A percentile compares a stretch with the other conserved stretches of the same genome.
These are phyloP conservation scores for Passer montanus DNA, from an alignment of 2,113 vertebrate genomes.

Conservation along the genomic window DNA sequence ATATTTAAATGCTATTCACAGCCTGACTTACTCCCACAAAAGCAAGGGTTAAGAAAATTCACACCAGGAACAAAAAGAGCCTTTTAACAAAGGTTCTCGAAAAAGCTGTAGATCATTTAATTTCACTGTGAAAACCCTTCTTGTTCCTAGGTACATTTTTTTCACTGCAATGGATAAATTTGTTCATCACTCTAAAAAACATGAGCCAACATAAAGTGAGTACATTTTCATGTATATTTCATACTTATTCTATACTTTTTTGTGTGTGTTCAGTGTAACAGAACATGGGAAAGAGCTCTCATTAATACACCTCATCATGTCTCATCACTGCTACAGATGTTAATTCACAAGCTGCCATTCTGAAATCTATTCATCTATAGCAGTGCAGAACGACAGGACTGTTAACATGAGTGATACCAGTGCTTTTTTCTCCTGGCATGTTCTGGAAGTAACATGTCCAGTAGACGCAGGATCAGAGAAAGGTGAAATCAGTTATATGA, in stretches of 20 bases:
- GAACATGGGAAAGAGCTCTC: background rate
- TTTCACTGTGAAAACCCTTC: background rate
- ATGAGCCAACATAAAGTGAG: background rate
- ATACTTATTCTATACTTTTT: background rate
- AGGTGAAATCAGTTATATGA: background rate
- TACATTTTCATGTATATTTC: background rate
- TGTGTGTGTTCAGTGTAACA: background rate
- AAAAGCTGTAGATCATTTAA: background rate
- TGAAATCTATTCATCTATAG: background rate
- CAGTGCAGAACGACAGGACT: background rate
- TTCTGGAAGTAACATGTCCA: background rate
- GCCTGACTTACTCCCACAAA: constrained; percentile 24
- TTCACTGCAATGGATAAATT: background rate
- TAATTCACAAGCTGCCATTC: background rate
- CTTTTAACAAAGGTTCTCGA: constrained; percentile 9
- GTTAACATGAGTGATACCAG: too few relatives aligned
- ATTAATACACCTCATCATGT: background rate
- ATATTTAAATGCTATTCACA: constrained; percentile 38
- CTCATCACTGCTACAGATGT: background rate
- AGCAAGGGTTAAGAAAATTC: constrained; percentile 42
- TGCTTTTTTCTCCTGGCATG: background rate
- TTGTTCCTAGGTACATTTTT: background rate
- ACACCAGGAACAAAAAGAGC: background rate
- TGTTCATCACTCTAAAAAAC: background rate
- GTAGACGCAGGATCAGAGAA: background rate